Percentiles rank a stretch among this genome's conserved stretches.
phyloP scores from a whole-genome alignment of 2,888 invertebrate species.

The Callyntrura sp. region DNA sequence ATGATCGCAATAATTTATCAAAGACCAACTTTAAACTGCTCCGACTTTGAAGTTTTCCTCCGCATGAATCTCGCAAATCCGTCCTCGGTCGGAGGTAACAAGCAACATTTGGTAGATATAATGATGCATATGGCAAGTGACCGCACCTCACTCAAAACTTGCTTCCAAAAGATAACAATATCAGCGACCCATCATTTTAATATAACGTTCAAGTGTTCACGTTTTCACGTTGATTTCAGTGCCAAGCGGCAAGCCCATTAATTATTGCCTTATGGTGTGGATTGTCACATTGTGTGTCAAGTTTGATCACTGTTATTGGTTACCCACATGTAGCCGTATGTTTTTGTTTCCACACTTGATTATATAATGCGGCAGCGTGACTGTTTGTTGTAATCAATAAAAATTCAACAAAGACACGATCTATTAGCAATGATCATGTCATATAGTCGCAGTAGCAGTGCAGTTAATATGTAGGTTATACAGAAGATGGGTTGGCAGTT shows the following conservation, averaged over 20 bases:
- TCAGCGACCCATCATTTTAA: background rate
- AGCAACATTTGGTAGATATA: too few species aligned
- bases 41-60: too few species aligned
- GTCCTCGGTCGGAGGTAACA: too few species aligned
- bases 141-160: background rate
- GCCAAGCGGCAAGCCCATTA: conserved; percentile 56
- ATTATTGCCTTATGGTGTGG: conserved; percentile 42
- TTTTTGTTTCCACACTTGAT: background rate
- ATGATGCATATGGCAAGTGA: too few species aligned
- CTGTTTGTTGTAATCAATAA: conserved; percentile 26
- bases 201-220: background rate
- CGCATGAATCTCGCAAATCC: too few species aligned
- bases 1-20: too few species aligned
- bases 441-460: background rate
- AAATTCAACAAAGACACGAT: background rate
- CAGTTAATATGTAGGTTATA: background rate
- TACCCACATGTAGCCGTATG: background rate
- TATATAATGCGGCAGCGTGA: conserved; percentile 27
- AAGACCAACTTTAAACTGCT: too few species aligned
- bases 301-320: conserved; percentile 53
- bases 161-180: background rate
- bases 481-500: background rate
- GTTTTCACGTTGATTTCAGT: conserved; percentile 48
- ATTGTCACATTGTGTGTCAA: conserved; percentile 57
- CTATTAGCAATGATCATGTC: background rate